Percentiles rank a stretch among this genome's conserved stretches.
These are phyloP conservation scores for Paramuricea clavata DNA, from an alignment of 92 coral and sea anemone genomes.

Conservation along the genomic window DNA sequence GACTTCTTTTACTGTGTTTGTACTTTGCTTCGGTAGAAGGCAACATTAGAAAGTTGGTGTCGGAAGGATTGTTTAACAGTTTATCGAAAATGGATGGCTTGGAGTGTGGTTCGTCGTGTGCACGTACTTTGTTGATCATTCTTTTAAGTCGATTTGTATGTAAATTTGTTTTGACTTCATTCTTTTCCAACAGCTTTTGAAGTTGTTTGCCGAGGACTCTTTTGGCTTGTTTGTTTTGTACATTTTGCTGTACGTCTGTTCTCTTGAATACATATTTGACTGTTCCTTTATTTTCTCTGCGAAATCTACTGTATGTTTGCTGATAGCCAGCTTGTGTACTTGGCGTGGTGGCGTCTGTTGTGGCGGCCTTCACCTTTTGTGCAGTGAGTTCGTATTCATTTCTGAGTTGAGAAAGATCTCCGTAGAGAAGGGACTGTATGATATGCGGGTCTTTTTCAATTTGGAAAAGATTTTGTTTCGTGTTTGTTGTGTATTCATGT, in stretches of 20 bases:
- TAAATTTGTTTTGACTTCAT: neutral
- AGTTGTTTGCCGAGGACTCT: neutral
- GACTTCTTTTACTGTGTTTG: neutral
- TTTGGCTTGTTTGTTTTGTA: neutral
- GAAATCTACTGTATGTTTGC: neutral
- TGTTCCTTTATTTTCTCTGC: neutral
- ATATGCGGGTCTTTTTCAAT: neutral
- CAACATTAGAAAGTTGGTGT: neutral
- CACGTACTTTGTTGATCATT: neutral
- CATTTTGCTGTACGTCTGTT: neutral
- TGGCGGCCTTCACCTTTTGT: neutral
- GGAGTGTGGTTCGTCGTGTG: neutral
- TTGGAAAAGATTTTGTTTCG: neutral
- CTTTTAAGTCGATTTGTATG: neutral
- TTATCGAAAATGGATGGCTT: neutral
- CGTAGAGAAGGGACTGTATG: neutral
- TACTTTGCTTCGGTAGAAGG: neutral
- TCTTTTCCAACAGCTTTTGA: neutral
- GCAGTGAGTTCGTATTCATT: neutral
- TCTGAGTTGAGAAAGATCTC: neutral
- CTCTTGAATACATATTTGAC: neutral
- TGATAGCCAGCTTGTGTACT: neutral
- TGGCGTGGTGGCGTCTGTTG: neutral
- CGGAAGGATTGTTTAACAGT: neutral
- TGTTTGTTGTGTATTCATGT: neutral